Percentiles rank a stretch among this genome's conserved stretches.
Conservation (phyloP, 30 jellyfish, hydroid and myxozoan species). For the Hydractinia echinata region DNA sequence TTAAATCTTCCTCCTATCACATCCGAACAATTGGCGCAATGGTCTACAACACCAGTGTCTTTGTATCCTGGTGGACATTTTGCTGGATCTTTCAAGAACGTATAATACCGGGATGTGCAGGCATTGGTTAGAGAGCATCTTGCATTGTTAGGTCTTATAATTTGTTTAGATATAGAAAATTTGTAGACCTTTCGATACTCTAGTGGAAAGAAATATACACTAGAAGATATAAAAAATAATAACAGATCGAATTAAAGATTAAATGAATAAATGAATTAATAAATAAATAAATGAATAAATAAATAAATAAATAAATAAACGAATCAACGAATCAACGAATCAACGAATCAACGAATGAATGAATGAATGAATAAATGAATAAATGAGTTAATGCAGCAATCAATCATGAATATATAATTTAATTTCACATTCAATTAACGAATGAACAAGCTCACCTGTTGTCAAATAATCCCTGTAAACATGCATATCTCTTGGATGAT, state of each 20-base stretch:
- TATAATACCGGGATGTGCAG: neutral
- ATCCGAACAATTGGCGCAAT: slow-evolving; percentile 63
- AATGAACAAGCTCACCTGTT: neutral
- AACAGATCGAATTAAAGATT: neutral
- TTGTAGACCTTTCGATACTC: slow-evolving; percentile 28
- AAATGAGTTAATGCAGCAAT: neutral
- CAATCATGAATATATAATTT: neutral
- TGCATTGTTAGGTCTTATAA: neutral
- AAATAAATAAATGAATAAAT: too few species aligned
- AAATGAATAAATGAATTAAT: neutral
- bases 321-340: too few species aligned
- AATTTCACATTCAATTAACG: neutral
- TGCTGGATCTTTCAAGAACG: slow-evolving; percentile 35
- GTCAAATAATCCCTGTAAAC: slow-evolving; percentile 19
- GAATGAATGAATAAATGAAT: too few species aligned
- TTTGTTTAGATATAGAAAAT: neutral
- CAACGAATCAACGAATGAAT: too few species aligned
- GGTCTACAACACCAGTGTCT: slow-evolving; percentile 36
- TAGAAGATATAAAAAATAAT: neutral
- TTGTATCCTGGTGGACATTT: slow-evolving; percentile 71
- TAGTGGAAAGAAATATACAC: neutral
- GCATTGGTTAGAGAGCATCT: neutral
- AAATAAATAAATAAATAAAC: too few species aligned
- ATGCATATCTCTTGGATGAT: slow-evolving; percentile 34
- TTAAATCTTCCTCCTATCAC: slow-evolving; percentile 50